A percentile compares a stretch with the other conserved stretches of the same genome.
Evolutionary conservation across 2,113 vertebrate species (phyloP).

Genomic region (Ictidomys tridecemlineatus): DNA sequence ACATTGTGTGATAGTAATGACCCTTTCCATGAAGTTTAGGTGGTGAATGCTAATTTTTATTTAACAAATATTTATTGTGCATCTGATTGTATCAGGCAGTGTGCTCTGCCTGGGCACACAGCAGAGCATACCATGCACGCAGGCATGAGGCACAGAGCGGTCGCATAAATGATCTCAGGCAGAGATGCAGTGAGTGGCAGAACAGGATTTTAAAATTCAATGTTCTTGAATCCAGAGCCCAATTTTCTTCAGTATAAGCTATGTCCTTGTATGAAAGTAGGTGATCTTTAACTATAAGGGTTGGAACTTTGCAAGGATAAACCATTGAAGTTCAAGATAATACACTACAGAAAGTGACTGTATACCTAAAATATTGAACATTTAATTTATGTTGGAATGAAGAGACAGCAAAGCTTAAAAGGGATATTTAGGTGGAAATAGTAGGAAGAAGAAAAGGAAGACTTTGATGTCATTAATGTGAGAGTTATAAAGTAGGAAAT

Average conservation of each 20-base stretch:
- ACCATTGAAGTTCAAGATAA: background rate
- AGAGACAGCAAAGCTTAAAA: background rate
- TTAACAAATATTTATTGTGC: background rate
- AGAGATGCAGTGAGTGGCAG: background rate
- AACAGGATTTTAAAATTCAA: background rate
- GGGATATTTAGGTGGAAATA: background rate
- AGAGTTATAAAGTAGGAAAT: background rate
- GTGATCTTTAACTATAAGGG: background rate
- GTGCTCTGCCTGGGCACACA: background rate
- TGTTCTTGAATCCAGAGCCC: background rate
- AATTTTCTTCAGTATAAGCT: background rate
- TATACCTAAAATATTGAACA: background rate
- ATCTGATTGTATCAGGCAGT: background rate
- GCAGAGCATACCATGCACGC: too few species aligned
- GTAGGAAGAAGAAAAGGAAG: background rate
- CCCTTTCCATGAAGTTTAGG: background rate
- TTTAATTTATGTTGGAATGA: constrained; percentile 2
- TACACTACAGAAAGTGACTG: background rate
- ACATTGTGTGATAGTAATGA: background rate
- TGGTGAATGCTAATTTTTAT: background rate
- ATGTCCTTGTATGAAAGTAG: background rate
- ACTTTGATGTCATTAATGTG: background rate
- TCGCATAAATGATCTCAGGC: background rate
- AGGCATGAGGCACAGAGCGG: background rate
- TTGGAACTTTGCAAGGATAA: background rate